Evolutionary conservation across 2,797 vertebrate genomes (phyloP), one percentile per base, ranked within the genome.

Genomic region (Pseudochromis fuscus): DNA sequence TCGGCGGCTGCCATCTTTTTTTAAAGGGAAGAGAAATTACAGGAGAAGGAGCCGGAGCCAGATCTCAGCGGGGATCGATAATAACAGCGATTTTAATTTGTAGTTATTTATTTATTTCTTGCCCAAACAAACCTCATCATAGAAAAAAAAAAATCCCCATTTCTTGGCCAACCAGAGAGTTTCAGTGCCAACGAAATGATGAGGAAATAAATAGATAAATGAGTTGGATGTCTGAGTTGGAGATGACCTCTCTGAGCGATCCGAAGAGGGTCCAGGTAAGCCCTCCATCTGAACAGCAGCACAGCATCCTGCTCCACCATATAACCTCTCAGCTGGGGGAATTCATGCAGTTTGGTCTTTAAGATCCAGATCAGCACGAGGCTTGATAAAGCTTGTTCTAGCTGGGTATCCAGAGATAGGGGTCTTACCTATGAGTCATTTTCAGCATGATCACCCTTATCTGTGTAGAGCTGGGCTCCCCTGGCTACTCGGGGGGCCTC

Each of bases 351-450:
- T 91, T 91, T 92, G 83, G 84, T 90, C 88, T 93, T 93, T 92
- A 94, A 95, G 94, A 95, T 94, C 89, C 85, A 80, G 81, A 94
- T 94, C 91, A 85, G 92, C 86, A 83, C 65, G 57, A 62, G 73
- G 76, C 79, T 89, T 90, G 93, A 94, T 95, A 94, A 95, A 90
- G 84, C 91, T 94, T 94, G 93, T 93, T 94, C 92, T 93, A 88
- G 90, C 92, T 88, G 93, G 86, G 76, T 89, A 89, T 92, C 89
- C 87, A 90, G 85, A 94, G 90, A 94, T 93, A 94, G 84, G 60
- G 85, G 92, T 94, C 92, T 94, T 93, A 94, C 94, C 94, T 94
- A 89, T 86, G 90, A 94, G 91, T 94, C 92, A 93, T 95, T 95
- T 94, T 92, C 92, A 92, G 93, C 92, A 93, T 94, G 92, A 94